These are phyloP conservation scores for Ispidina picta DNA, from an alignment of 2,797 vertebrate genomes.

Conservation along the genomic window DNA sequence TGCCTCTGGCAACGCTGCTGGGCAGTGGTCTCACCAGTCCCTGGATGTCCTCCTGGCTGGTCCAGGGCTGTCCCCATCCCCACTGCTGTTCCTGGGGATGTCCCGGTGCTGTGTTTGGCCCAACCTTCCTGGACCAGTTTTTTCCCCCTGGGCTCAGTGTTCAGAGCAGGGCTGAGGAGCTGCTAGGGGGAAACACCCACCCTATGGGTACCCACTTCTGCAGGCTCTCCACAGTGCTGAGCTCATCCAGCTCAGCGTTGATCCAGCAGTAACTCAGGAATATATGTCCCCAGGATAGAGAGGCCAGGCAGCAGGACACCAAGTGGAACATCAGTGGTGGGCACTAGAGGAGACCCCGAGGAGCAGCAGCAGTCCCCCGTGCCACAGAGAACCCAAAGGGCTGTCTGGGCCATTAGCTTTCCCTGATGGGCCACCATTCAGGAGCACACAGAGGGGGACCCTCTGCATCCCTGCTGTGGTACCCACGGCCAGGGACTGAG, in stretches of 20 bases:
- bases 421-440: accelerated
- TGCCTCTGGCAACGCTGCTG: neutral
- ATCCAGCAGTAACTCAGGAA: neutral
- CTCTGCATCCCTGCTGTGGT: accelerated
- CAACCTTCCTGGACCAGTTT: accelerated
- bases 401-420: neutral
- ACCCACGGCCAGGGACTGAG: accelerated
- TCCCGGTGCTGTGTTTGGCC: accelerated
- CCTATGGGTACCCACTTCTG: accelerated
- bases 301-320: neutral
- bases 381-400: neutral
- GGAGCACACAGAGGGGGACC: neutral
- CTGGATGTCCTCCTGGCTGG: neutral
- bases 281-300: accelerated
- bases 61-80: neutral
- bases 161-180: neutral
- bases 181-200: neutral
- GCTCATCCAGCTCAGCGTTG: accelerated
- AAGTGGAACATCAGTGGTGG: neutral
- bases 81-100: neutral
- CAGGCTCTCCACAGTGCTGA: neutral
- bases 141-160: neutral
- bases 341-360: neutral
- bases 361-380: neutral
- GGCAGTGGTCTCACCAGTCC: too few species aligned